Evolutionary conservation across 2,797 vertebrate species (phyloP), one percentile per base, ranked within the genome.

Genomic region (Bradypodion pumilum): DNA sequence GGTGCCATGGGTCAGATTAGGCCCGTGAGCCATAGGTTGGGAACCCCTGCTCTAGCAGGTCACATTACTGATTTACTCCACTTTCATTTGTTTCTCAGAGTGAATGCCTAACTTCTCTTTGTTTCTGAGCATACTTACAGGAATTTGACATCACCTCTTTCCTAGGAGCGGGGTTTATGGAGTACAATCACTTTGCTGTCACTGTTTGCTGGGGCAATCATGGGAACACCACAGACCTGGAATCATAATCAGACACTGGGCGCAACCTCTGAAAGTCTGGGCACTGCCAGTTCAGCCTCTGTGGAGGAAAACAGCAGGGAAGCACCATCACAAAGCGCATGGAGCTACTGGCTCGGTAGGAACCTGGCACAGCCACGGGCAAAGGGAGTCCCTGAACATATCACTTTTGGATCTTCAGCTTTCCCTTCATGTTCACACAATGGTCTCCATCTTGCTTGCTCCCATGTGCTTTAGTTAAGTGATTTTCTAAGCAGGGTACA

Each of bases 111-210:
- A n/a, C 60, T 62, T 32, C 49, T 62, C 56, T 70, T 40, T 52
- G 25, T 40, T 46, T 44, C 40, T 75, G 25, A n/a, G 37, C 78
- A 44, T 75, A 9, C 27, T 76, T 69, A 75, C 63, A 46, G 21
- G 42, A 32, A 60, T 75, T 65, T 42, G 56, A 35, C 37, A 13
- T 80, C 56, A 35, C 63, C 74, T 92, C 69, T 76, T 0, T 89
- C 1, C 0, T 88, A 91, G 90, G 91, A 95, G 81, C 88, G 88
- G 79, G 87, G 63, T 4, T 87, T 92, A 73, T 94, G 94, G 95
- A 86, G 91, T 8, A 78, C 93, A 49, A 80, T 94, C 1, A 78
- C 93, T 77, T 82, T 94, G 62, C 83, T 95, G 73, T 93, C 91
- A 0, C 81, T 95, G 88, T 89, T 94, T 91, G 92, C 92, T 0